These are phyloP conservation scores for Dolichopus griseipennis DNA, from an alignment of 2,888 invertebrate species.

Conservation along the genomic window DNA sequence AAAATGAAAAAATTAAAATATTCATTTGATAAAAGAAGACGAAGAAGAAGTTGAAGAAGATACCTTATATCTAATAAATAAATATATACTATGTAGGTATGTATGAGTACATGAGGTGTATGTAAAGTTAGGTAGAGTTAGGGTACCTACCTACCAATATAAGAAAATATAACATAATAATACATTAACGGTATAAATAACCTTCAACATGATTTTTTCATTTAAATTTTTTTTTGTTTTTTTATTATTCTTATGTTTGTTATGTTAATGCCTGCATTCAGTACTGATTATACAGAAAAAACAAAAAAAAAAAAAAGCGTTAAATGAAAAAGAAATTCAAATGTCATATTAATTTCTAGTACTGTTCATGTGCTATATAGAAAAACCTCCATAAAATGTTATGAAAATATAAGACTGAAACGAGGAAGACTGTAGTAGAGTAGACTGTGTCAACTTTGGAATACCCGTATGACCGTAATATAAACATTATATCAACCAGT, in stretches of 20 bases:
- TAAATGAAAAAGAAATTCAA: not conserved
- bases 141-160: too few species aligned
- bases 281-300: not conserved
- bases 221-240: not conserved
- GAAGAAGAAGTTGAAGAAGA: not conserved
- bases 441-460: too few species aligned
- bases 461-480: too few species aligned
- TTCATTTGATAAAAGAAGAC: not conserved
- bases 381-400: too few species aligned
- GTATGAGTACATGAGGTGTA: too few species aligned
- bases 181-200: not conserved
- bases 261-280: not conserved
- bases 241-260: not conserved
- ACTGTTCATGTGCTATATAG: not conserved
- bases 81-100: too few species aligned
- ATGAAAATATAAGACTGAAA: too few species aligned
- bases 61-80: too few species aligned
- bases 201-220: not conserved
- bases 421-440: too few species aligned
- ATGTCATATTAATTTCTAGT: not conserved
- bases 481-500: too few species aligned
- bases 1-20: too few species aligned
- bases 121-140: too few species aligned
- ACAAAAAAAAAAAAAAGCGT: not conserved
- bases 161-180: not conserved